Base-by-base conservation (phyloP, 1,140 invertebrate genomes). In the Wasmannia auropunctata region DNA sequence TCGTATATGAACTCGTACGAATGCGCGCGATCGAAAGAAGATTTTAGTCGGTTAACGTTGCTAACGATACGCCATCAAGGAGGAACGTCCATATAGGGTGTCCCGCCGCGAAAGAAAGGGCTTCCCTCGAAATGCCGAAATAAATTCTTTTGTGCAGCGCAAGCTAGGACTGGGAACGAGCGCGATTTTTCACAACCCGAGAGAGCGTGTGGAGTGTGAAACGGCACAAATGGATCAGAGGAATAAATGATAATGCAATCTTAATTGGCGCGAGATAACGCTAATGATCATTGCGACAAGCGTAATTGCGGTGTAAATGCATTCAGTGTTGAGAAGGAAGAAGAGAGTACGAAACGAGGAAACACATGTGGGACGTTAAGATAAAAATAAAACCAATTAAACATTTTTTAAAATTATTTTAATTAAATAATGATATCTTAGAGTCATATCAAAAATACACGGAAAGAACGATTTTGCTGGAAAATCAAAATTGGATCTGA, bases 31-130 rank as follows among this genome's bases (percentile, higher is more conserved):
- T 37, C 49, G 72, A 62, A 67, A 43, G 69, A 63, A 69, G 37
- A 89, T 88, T 89, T 88, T 88, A 62, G 60, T 58, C 54, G 62
- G 54, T 80, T 70, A 31, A 40, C 77, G n/a, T 70, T 14, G 34
- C 16, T 67, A 67, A 74, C 74, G 87, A 79, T 69, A 67, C 58
- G 54, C 31, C 16, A 31, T 16, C 34, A n/a, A n/a, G n/a, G 56
- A 67, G 34, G 63, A 34, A 37, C n/a, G 49, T 60, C 37, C 19
- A 43, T 81, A 72, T 72, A 81, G 25, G 67, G 79, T 72, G 65
- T 70, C 37, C 14, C n/a, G 3, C 19, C n/a, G n/a, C n/a, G n/a
- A 11, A 16, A 43, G 28, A 28, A 31, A 16, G 51, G n/a, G 34
- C 22, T 22, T 46, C 19, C 0, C 14, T 58, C 25, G 19, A 56